Percentiles rank a stretch among this genome's conserved stretches.
These are phyloP conservation scores for Deroptyus accipitrinus DNA, from an alignment of 2,113 vertebrate species.

Conservation along the genomic window DNA sequence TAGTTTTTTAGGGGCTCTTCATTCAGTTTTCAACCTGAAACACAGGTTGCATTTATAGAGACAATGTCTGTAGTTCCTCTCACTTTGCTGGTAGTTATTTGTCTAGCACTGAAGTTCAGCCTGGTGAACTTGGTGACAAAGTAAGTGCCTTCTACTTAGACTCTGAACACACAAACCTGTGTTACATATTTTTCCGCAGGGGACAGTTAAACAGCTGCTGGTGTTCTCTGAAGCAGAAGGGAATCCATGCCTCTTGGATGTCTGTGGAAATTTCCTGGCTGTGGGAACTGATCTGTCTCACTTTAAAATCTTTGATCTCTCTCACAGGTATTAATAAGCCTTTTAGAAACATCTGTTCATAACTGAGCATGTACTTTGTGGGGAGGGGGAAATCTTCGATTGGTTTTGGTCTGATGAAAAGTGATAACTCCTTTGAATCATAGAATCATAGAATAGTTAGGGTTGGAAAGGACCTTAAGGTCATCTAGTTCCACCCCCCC, in stretches of 20 bases:
- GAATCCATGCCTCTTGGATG: slow-evolving; percentile 83
- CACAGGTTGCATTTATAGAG: neutral
- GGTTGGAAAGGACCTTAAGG: too few relatives aligned
- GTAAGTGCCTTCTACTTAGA: neutral
- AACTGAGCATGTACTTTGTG: neutral
- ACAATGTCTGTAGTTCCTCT: neutral
- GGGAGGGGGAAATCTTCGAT: neutral
- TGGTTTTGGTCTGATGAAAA: neutral
- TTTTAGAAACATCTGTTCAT: neutral
- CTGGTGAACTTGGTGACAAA: neutral
- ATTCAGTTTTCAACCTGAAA: neutral
- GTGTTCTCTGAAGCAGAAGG: slow-evolving; percentile 89
- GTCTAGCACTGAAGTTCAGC: neutral
- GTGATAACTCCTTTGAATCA: neutral
- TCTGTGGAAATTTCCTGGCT: slow-evolving; percentile 89
- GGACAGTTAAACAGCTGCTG: slow-evolving; percentile 94
- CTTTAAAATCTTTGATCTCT: slow-evolving; percentile 92
- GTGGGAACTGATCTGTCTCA: slow-evolving; percentile 89
- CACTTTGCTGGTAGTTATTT: neutral
- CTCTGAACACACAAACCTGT: neutral
- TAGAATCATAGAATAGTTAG: too few relatives aligned
- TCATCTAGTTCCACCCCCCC: too few relatives aligned
- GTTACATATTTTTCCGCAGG: slow-evolving; percentile 70
- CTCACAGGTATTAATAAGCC: slow-evolving; percentile 82
- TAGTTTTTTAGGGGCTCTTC: neutral